Evolutionary conservation across 2,797 vertebrate genomes (phyloP).

Genomic region (Morelia viridis): DNA sequence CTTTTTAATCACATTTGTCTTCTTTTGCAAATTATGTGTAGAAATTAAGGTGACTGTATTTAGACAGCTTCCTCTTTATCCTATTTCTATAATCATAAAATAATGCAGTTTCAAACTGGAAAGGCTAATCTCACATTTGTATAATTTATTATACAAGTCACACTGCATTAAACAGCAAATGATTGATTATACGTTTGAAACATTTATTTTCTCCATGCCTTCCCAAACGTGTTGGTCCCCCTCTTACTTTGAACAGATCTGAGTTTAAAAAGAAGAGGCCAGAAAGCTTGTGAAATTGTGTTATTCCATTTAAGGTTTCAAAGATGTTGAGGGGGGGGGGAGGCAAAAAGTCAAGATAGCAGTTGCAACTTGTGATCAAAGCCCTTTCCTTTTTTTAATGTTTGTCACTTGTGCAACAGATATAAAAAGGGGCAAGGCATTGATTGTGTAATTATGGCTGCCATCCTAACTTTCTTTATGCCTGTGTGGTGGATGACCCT

Average conservation of each 20-base stretch:
- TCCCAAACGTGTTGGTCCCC: not conserved
- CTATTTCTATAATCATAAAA: slow-evolving; percentile 4
- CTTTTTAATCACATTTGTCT: not conserved
- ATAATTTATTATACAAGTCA: not conserved
- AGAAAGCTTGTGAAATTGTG: not conserved
- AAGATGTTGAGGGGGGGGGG: not conserved
- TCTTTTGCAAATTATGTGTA: not conserved
- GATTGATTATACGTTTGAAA: not conserved
- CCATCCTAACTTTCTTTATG: too few relatives aligned
- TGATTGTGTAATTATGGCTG: too few relatives aligned
- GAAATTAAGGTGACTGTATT: not conserved
- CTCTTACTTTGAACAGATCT: not conserved
- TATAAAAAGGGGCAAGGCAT: too few relatives aligned
- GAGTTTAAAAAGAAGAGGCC: not conserved
- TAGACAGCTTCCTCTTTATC: not conserved
- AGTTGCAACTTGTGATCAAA: not conserved
- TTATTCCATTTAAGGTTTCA: not conserved
- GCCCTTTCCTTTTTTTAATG: not conserved
- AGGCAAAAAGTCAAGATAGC: not conserved
- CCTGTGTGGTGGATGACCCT: too few relatives aligned
- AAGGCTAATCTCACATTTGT: not conserved
- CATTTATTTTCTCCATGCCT: not conserved
- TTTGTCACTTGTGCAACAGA: not conserved
- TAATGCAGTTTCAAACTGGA: not conserved
- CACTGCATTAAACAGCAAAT: not conserved